Evolutionary conservation across 2,113 vertebrate genomes (phyloP).

Genomic region (Cinclus cinclus): DNA sequence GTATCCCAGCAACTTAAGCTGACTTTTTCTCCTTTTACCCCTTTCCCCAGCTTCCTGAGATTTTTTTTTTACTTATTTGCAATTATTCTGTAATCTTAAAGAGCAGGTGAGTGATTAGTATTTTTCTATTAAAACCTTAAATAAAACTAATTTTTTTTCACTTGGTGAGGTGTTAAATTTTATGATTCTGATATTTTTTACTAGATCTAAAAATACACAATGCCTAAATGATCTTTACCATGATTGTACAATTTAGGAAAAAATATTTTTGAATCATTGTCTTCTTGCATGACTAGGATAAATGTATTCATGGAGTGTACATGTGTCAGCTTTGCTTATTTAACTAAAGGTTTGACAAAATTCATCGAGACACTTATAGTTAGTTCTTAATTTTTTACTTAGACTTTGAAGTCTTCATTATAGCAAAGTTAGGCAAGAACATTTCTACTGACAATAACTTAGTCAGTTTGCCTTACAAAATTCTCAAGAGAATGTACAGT

Average conservation of each 20-base stretch:
- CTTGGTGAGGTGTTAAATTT: not conserved
- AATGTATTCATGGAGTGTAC: not conserved
- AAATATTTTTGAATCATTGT: not conserved
- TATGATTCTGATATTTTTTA: not conserved
- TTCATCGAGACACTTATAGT: not conserved
- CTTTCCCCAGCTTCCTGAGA: not conserved
- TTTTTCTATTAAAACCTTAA: not conserved
- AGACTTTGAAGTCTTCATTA: not conserved
- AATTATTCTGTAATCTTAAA: not conserved
- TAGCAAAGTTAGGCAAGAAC: not conserved
- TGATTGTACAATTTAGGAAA: not conserved
- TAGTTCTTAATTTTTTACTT: constrained; percentile 2
- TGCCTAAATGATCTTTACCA: not conserved
- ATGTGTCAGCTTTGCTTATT: not conserved
- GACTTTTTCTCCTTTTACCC: not conserved
- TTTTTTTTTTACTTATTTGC: not conserved
- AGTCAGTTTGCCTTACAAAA: not conserved
- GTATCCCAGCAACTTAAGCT: not conserved
- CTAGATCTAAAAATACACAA: not conserved
- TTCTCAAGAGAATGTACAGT: not conserved
- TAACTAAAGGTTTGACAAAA: constrained; percentile 29
- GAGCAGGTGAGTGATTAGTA: not conserved
- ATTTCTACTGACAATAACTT: not conserved
- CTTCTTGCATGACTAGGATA: not conserved
- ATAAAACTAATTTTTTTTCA: not conserved